Conservation (phyloP, 2,888 invertebrate species). For the Chorisops tibialis region DNA sequence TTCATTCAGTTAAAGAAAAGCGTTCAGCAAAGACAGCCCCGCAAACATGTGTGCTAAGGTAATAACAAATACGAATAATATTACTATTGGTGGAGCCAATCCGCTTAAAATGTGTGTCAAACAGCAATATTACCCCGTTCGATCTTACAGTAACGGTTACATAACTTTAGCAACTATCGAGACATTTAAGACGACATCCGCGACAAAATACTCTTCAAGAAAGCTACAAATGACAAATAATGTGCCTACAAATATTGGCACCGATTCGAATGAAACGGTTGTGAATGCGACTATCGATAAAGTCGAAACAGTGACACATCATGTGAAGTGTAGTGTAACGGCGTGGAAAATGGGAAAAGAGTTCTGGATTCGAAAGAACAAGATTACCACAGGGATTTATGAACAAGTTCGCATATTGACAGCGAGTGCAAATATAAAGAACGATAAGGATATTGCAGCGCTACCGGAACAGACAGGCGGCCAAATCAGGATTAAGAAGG, state of each 20-base stretch:
- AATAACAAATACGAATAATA: background rate
- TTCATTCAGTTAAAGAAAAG: background rate
- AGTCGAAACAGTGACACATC: slow-evolving; percentile 18
- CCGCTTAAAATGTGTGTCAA: background rate
- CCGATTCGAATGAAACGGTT: background rate
- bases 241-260: background rate
- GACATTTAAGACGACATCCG: background rate
- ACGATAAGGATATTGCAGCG: background rate
- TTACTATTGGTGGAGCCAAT: background rate
- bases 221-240: slow-evolving; percentile 2
- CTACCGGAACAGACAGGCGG: background rate
- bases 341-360: slow-evolving; percentile 12
- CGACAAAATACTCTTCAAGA: background rate
- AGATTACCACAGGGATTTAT: slow-evolving; percentile 9
- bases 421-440: background rate
- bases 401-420: slow-evolving; percentile 13
- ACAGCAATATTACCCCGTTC: background rate
- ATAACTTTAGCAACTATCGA: background rate
- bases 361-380: slow-evolving; percentile 6
- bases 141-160: background rate
- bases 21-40: background rate
- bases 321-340: slow-evolving; percentile 17
- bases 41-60: background rate
- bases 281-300: slow-evolving; percentile 16
- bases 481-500: slow-evolving; percentile 2